Evolutionary conservation across 1,140 invertebrate genomes (phyloP).

Genomic region (Lordiphosa stackelbergi): DNA sequence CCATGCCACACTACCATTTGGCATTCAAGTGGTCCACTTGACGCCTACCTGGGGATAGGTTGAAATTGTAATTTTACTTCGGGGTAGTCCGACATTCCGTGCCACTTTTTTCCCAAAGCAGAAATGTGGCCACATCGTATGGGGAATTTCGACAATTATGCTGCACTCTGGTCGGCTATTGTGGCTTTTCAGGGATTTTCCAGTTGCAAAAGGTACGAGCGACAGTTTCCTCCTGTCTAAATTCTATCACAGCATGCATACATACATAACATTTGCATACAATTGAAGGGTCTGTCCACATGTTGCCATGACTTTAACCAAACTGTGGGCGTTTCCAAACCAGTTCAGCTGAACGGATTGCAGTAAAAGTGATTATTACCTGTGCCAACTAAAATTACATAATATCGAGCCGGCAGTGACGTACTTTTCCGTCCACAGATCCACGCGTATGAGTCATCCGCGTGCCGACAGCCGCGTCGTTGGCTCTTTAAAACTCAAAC

Average conservation of each 20-base stretch:
- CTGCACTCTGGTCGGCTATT: constrained; percentile 6
- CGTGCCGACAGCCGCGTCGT: constrained; percentile 11
- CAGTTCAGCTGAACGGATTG: constrained; percentile 40
- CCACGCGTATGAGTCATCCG: constrained; percentile 41
- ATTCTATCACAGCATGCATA: constrained; percentile 1
- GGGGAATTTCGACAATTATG: constrained; percentile 26
- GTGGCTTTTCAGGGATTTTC: constrained; percentile 12
- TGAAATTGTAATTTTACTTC: constrained; percentile 24
- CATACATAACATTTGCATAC: constrained; percentile 6
- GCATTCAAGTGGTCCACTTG: constrained; percentile 7
- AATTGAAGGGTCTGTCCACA: constrained; percentile 53
- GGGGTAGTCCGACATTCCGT: not conserved
- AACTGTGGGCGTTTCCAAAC: constrained; percentile 51
- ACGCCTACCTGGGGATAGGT: not conserved
- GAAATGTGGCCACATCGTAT: constrained; percentile 5
- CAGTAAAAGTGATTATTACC: constrained; percentile 69
- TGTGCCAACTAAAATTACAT: constrained; percentile 49
- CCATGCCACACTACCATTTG: constrained; percentile 16
- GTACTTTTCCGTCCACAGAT: constrained; percentile 47
- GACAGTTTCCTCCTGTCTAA: not conserved
- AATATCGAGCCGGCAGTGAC: constrained; percentile 52
- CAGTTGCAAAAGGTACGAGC: constrained; percentile 1
- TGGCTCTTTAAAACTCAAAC: constrained; percentile 68
- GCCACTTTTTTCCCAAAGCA: not conserved
- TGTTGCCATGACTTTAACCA: constrained; percentile 53